Evolutionary conservation across 2,888 invertebrate genomes (phyloP), one percentile per base, ranked within the genome.

Genomic region (Eupithecia dodoneata): DNA sequence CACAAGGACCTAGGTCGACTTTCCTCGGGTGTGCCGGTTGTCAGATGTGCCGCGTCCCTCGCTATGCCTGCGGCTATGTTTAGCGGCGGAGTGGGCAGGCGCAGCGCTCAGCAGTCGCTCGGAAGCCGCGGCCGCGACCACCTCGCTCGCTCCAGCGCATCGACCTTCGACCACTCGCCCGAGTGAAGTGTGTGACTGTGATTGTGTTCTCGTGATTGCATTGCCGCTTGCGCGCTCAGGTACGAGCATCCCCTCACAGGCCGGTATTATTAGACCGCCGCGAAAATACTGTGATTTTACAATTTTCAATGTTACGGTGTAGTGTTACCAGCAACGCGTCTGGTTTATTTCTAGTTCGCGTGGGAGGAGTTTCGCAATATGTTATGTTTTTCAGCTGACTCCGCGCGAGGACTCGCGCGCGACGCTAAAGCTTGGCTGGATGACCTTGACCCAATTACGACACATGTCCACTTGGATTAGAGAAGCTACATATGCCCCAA

Each of bases 141-240:
- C 90, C 92, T 90, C 92, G 92, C 92, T 87, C 87, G 90, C 91
- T 92, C 92, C 93, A 93, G 92, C 93, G 90, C 87, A 85, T 86
- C 92, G 92, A 92, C 91, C 92, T 88, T 90, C 93, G 93, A 93
- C 94, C 94, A 93, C 94, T 93, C 92, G 90, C 81, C 86, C 87
- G 94, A 94, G 94, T 93, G 94, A 93, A 92, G 94, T 93, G 93
- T 92, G 93, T 94, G 94, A 89, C 90, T 93, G 94, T 94, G 94
- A 90, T 91, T 89, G 94, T 94, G 93, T 89, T 89, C 87, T 89
- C 85, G 87, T 87, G 86, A 87, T 86, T 87, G 83, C 86, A 85
- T 86, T 84, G 84, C 84, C 83, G 83, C 85, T 86, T 84, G 85
- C 84, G 83, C 86, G 84, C 84, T 84, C 88, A 89, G 89, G 89